Conservation (phyloP, 1,140 invertebrate genomes). For the Drosophila ogumai region DNA sequence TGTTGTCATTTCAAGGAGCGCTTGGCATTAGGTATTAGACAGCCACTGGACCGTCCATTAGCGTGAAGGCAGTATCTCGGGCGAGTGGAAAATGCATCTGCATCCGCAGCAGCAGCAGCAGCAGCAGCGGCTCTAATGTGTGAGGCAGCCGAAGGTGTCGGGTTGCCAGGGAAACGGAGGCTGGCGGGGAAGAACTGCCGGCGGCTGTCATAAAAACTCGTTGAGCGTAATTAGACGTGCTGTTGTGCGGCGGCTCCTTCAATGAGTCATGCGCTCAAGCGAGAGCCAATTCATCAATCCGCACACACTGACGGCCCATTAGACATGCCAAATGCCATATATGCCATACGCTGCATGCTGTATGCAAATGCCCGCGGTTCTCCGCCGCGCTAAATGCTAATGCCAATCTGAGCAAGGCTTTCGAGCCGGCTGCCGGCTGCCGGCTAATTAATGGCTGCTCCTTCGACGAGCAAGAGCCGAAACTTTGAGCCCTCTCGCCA, state of each 20-base stretch:
- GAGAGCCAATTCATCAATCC: constrained; percentile 48
- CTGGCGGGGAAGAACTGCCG: not conserved
- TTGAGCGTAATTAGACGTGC: constrained; percentile 71
- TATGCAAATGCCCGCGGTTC: constrained; percentile 38
- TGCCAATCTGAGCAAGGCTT: constrained; percentile 9
- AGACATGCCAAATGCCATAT: constrained; percentile 35
- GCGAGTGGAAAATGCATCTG: constrained; percentile 36
- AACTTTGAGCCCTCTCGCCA: constrained; percentile 22
- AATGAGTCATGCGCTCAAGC: constrained; percentile 61
- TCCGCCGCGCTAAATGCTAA: constrained; percentile 25
- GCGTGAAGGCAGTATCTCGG: constrained; percentile 27
- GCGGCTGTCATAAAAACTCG: constrained; percentile 64
- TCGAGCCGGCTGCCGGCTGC: not conserved
- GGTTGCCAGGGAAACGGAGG: constrained; percentile 36
- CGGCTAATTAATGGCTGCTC: constrained; percentile 37
- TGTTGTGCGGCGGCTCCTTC: constrained; percentile 45
- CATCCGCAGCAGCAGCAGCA: constrained; percentile 13
- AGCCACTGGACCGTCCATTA: constrained; percentile 41
- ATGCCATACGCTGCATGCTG: constrained; percentile 9
- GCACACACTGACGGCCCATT: constrained; percentile 48
- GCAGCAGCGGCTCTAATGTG: constrained; percentile 5
- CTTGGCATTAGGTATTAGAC: constrained; percentile 22
- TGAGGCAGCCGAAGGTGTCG: constrained; percentile 55
- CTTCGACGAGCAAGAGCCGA: constrained; percentile 8
- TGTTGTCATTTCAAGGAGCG: constrained; percentile 46